Evolutionary conservation across 2,888 invertebrate genomes (phyloP).

Genomic region (Neoaliturus tenellus): DNA sequence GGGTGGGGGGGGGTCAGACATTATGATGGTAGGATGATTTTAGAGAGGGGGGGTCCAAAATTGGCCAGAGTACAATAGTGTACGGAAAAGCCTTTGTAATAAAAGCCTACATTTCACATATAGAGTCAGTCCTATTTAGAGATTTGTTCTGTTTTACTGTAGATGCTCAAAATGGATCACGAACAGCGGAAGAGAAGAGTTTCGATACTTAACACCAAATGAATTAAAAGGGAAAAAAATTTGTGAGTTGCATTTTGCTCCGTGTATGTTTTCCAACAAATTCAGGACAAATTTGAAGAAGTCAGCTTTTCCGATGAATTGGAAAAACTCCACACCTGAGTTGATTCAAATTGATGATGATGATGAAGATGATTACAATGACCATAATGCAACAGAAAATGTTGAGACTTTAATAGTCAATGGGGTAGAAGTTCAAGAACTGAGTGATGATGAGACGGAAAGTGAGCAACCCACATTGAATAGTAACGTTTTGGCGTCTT

Average conservation of each 20-base stretch:
- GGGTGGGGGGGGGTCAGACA: too few relatives aligned
- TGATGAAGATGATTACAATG: neutral
- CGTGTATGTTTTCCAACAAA: conserved; percentile 10
- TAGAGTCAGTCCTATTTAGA: too few relatives aligned
- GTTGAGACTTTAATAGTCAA: neutral
- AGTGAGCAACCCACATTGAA: neutral
- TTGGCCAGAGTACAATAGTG: too few relatives aligned
- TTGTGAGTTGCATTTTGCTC: conserved; percentile 26
- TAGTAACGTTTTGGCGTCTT: neutral
- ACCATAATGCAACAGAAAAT: neutral
- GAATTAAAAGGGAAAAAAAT: conserved; percentile 22
- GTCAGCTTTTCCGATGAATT: neutral
- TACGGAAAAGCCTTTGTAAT: too few relatives aligned
- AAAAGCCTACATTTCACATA: too few relatives aligned
- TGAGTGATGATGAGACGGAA: neutral
- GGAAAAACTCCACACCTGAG: neutral
- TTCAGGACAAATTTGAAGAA: neutral
- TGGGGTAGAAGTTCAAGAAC: neutral
- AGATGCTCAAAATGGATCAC: conserved; percentile 45
- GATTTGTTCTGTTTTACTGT: conserved; percentile 11
- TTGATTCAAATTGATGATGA: conserved; percentile 34
- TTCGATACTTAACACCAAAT: conserved; percentile 11
- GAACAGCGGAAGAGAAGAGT: conserved; percentile 39
- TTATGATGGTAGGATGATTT: too few relatives aligned
- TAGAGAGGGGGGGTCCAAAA: too few relatives aligned